Evolutionary conservation across 2,888 invertebrate genomes (phyloP), one percentile per base, ranked within the genome.

Genomic region (Stenodema calcarata): DNA sequence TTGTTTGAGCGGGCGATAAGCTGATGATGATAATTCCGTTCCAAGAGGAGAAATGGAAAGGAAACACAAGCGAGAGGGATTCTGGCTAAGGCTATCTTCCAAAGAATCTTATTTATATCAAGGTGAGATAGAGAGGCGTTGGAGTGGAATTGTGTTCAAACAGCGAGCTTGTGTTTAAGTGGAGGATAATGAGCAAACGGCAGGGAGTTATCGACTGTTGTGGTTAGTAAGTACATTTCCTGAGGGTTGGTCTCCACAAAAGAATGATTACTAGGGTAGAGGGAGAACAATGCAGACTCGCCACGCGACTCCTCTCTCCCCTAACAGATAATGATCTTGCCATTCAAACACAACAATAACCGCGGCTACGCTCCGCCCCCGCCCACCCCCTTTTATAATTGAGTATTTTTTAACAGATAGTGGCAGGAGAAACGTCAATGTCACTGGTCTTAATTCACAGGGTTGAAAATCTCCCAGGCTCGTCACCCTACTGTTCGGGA

Each of bases 291-390:
- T 87, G 80, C 86, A 69, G 78, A 73, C 70, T 62, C 76, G 87
- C 87, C 88, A 88, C 88, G 88, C 88, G 88, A 87, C 88, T 76
- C 83, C 76, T 62, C 85, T 69, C 78, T 82, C 83, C 44, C 70
- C 50, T 44, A 41, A 83, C 83, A 83, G 88, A 88, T 88, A 88
- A 87, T 87, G 82, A 88, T 88, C 88, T 88, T 87, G 87, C 83
- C 88, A 88, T 88, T 87, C 87, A 86, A 86, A 86, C 86, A 86
- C 86, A 86, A 86, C 86, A 86, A 86, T 86, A 86, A 86, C 86
- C 80, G 86, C 54, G 75, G 85, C 85, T 41, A 41, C 69, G 82
- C 82, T 82, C 82, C 83, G 42, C 83, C 83, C 83, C 73, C 83
- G 69, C 54, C 41, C 83, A 83, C 41, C 83, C 44, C 42, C 83